phyloP scores from a whole-genome alignment of 2,888 invertebrate genomes.

The Dynastes maya region DNA sequence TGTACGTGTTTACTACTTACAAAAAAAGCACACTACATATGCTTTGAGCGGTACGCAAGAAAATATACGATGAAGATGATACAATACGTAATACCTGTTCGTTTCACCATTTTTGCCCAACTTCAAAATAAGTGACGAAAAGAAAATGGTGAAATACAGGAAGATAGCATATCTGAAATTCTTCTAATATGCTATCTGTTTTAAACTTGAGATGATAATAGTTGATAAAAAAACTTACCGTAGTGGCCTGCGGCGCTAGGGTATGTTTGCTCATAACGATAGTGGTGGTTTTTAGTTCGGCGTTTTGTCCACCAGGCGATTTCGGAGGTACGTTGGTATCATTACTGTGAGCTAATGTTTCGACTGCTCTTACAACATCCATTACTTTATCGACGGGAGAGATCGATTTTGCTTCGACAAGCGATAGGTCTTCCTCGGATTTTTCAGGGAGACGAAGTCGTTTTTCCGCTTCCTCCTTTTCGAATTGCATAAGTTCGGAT shows the following conservation, averaged over 20 bases:
- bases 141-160: neutral
- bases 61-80: constrained; percentile 14
- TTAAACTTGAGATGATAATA: neutral
- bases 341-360: constrained; percentile 80
- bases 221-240: constrained; percentile 70
- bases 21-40: constrained; percentile 41
- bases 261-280: constrained; percentile 96
- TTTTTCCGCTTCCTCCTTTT: constrained; percentile 78
- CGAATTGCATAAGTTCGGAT: constrained; percentile 83
- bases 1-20: constrained; percentile 42
- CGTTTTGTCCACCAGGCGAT: constrained; percentile 79
- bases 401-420: constrained; percentile 79
- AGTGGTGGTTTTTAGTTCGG: constrained; percentile 86
- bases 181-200: neutral
- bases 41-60: constrained; percentile 24
- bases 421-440: constrained; percentile 63
- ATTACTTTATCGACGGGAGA: constrained; percentile 88
- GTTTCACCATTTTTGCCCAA: constrained; percentile 3
- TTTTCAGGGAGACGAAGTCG: constrained; percentile 68
- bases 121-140: neutral
- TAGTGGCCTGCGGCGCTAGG: constrained; percentile 80
- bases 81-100: constrained; percentile 1
- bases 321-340: constrained; percentile 78
- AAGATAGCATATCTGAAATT: neutral
- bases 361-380: constrained; percentile 92